Evolutionary conservation across 2,113 vertebrate species (phyloP), one percentile per base, ranked within the genome.

Genomic region (Coptodon rendalli): DNA sequence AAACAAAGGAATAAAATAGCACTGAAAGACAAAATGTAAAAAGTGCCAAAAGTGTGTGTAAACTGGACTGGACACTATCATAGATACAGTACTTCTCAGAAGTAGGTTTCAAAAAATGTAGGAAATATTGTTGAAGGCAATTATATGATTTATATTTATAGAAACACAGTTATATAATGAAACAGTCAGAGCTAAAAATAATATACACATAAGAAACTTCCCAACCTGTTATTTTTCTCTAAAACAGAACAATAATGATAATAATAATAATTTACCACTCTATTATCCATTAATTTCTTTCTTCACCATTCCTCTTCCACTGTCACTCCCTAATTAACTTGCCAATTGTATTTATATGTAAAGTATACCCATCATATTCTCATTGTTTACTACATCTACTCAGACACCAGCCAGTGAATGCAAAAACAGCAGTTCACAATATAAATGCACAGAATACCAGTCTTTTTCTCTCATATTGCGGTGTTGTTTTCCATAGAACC

Each of bases 401-500:
- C 52, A 17, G 68, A 93, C 88, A 81, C 24, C 86, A 88, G 66
- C 68, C 52, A 84, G 83, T 86, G 80, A 81, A 87, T 88, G 68
- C 86, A 88, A 86, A 68, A 93, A 91, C 87, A 91, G 38, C 84
- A 71, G 82, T 89, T 83, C 73, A 87, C 85, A 82, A 89, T 61
- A 31, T 11, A 38, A 85, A 56, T 78, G 48, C 87, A 76, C 27
- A 57, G 45, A 73, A 68, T 87, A 92, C 89, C 80, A 87, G 88
- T 27, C 82, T 93, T 93, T 94, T 94, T 93, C 93, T 92, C 96
- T 96, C 95, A 34, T 50, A 87, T 83, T 73, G 96, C 86, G 87
- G 45, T 80, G 84, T 79, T 95, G 95, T 97, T 97, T 95, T 95
- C 91, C 94, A 79, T 90, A 89, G 48, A 94, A 96, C 87, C 91